Percentiles rank a stretch among this genome's conserved stretches.
Conservation (phyloP, 2,113 vertebrate genomes). For the Desmodus rotundus region DNA sequence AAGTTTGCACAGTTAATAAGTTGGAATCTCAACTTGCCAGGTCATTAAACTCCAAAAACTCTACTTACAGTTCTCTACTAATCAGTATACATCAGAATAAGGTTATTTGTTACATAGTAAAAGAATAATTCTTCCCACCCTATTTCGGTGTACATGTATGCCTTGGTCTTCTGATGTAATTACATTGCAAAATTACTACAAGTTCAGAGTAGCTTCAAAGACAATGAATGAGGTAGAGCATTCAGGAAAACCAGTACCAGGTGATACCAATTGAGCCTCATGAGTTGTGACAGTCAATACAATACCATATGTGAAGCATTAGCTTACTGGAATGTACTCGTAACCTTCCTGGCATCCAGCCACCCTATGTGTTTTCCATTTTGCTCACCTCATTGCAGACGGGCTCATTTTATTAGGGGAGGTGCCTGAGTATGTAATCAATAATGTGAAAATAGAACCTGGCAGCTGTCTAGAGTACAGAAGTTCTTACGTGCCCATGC, state of each 20-base stretch:
- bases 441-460: constrained; percentile 14
- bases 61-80: background rate
- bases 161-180: background rate
- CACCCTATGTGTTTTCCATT: constrained; percentile 51
- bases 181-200: background rate
- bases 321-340: background rate
- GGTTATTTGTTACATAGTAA: constrained; percentile 4
- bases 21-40: background rate
- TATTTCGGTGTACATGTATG: background rate
- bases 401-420: constrained; percentile 27
- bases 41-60: background rate
- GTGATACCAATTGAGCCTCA: background rate
- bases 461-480: background rate
- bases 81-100: background rate
- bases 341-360: constrained; percentile 34
- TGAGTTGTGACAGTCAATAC: constrained; percentile 29
- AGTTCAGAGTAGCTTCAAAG: constrained; percentile 24
- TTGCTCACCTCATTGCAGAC: constrained; percentile 45
- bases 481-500: background rate
- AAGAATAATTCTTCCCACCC: background rate
- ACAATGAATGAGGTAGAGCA: background rate
- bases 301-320: background rate
- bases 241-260: background rate
- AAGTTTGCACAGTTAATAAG: background rate
- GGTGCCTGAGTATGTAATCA: constrained; percentile 8